Percentiles rank a stretch among this genome's conserved stretches.
Evolutionary conservation across 2,113 vertebrate genomes (phyloP).

Genomic region (Caranx ignobilis): DNA sequence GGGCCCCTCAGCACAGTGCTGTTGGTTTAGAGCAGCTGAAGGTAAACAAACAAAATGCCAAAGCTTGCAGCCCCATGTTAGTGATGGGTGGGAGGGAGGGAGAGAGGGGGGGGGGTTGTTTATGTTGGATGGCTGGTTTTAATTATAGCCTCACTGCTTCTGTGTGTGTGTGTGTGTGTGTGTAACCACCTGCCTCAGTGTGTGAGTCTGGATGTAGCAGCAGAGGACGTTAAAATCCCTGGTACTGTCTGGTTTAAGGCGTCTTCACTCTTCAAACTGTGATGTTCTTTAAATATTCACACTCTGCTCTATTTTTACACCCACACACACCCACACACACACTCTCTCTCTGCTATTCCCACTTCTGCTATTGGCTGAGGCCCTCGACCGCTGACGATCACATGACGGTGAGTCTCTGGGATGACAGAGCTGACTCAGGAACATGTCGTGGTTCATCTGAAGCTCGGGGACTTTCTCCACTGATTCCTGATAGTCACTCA

Average conservation of each 20-base stretch:
- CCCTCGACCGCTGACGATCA: background rate
- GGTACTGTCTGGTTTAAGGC: background rate
- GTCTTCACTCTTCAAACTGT: background rate
- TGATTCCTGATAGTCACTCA: background rate
- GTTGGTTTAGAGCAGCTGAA: slow-evolving; percentile 57
- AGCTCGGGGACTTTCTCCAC: background rate
- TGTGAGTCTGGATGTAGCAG: slow-evolving; percentile 29
- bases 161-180: slow-evolving; percentile 18
- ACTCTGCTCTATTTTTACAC: background rate
- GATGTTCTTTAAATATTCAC: background rate
- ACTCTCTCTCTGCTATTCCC: no score
- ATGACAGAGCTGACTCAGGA: slow-evolving; percentile 1
- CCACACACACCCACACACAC: no score
- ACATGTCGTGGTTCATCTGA: background rate
- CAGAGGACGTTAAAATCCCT: slow-evolving; percentile 2
- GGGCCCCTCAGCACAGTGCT: background rate
- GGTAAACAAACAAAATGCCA: slow-evolving; percentile 61
- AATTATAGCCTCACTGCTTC: slow-evolving; percentile 48
- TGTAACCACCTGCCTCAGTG: slow-evolving; percentile 49
- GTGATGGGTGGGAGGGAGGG: no score
- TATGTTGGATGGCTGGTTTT: slow-evolving; percentile 47
- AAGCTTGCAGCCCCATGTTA: background rate
- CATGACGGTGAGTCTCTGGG: background rate
- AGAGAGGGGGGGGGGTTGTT: background rate
- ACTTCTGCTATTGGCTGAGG: background rate